Evolutionary conservation across 2,888 invertebrate species (phyloP).

Genomic region (Boloria euphrosyne): DNA sequence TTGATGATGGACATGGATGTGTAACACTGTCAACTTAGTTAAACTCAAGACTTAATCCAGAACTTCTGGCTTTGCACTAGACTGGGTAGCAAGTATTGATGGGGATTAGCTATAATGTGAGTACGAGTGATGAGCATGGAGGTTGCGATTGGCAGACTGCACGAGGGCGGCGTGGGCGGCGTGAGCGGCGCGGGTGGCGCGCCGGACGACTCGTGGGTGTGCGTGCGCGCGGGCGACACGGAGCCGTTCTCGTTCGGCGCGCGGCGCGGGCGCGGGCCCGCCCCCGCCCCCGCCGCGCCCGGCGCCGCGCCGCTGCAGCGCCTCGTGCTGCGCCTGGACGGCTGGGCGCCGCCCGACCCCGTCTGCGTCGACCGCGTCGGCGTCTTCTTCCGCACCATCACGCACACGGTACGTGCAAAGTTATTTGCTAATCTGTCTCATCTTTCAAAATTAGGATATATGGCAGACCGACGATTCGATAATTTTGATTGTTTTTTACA

Average conservation of each 20-base stretch:
- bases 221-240: conserved; percentile 88
- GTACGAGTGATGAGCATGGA: too few species aligned
- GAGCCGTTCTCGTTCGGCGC: conserved; percentile 93
- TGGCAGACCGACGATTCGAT: too few species aligned
- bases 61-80: too few species aligned
- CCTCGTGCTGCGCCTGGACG: conserved; percentile 93
- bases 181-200: conserved; percentile 55
- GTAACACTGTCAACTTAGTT: too few species aligned
- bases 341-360: conserved; percentile 93
- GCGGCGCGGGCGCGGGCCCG: conserved; percentile 87
- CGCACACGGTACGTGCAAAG: conserved; percentile 57
- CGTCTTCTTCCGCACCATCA: conserved; percentile 89
- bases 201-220: conserved; percentile 85
- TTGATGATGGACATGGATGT: too few species aligned
- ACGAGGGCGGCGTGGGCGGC: conserved; percentile 48
- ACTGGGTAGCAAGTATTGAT: too few species aligned
- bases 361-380: conserved; percentile 98
- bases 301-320: conserved; percentile 93
- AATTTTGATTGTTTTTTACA: too few species aligned
- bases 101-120: too few species aligned
- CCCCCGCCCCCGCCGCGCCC: conserved; percentile 85
- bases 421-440: too few species aligned
- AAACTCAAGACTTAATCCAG: too few species aligned
- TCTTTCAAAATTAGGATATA: too few species aligned
- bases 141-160: conserved; percentile 50